Evolutionary conservation across 2,888 invertebrate species (phyloP), one percentile per base, ranked within the genome.

Genomic region (Callyntrura sp.): DNA sequence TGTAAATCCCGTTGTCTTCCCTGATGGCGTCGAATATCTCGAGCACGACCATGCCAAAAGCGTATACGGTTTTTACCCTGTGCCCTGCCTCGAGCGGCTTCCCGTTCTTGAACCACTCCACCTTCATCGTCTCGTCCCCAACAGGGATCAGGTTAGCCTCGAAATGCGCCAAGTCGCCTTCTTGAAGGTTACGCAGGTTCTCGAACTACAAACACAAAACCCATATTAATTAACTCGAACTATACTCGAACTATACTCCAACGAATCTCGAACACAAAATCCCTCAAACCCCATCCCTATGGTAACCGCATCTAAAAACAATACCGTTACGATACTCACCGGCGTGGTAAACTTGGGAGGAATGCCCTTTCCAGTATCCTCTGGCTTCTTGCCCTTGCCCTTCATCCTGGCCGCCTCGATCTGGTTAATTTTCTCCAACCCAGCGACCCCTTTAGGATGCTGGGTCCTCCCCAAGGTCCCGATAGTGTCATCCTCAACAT

Each of bases 91-190:
- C 97, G 91, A 98, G 95, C 95, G 94, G 68, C 20, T 90, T 97
- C 45, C 97, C 98, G 94, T 99, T 98, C 94, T 98, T 98, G 96
- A 98, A 98, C 98, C 98, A 99, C 95, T 98, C 98, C 84, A 98
- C 97, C 35, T 97, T 96, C 98, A 98, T 98, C 28, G 97, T 97
- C 94, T 98, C 98, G 94, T 98, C 98, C 12, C 98, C 98, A 76
- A 98, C 97, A 12, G 99, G 99, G 81, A 98, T 97, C 8, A 99
- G 96, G 78, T 98, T 98, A 55, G 99, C 99, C 95, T 99, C 99
- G 94, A 99, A 99, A 95, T 99, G 99, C 93, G 99, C 99, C 93
- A 98, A 97, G 95, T 99, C 98, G 88, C 98, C 98, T 95, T 99
- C 99, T 60, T 97, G 97, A 78, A 99, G 96, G 94, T 98, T 98